Evolutionary conservation across 1,140 invertebrate genomes (phyloP).

Genomic region (Hestina assimilis): DNA sequence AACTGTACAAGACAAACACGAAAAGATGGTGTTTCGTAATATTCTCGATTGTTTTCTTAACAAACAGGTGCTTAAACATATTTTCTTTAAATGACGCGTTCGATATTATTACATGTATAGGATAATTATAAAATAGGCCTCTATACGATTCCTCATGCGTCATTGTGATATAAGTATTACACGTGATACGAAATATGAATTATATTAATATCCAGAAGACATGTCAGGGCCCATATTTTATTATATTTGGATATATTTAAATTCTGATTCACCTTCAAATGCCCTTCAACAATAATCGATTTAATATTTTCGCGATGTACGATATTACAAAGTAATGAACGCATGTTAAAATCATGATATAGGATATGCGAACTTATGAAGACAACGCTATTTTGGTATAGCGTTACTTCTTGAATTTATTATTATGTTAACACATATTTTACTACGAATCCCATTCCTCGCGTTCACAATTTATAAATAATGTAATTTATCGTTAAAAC

Average conservation of each 20-base stretch:
- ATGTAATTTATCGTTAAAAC: slow-evolving; percentile 21
- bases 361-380: neutral
- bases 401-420: slow-evolving; percentile 10
- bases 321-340: neutral
- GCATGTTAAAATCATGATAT: neutral
- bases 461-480: slow-evolving; percentile 25
- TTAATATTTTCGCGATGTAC: neutral
- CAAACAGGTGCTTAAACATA: neutral
- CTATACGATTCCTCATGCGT: too few species aligned
- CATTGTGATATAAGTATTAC: too few species aligned
- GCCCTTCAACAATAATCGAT: neutral
- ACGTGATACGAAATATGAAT: too few species aligned
- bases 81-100: too few species aligned
- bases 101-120: too few species aligned
- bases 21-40: slow-evolving; percentile 17
- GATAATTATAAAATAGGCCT: too few species aligned
- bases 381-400: neutral
- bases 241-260: too few species aligned
- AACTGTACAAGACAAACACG: slow-evolving; percentile 20
- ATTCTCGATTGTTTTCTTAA: slow-evolving; percentile 4
- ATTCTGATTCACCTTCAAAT: slow-evolving; percentile 7
- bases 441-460: slow-evolving; percentile 15
- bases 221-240: too few species aligned
- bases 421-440: slow-evolving; percentile 10
- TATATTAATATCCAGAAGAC: too few species aligned